Evolutionary conservation across 2,888 invertebrate species (phyloP), one percentile per base, ranked within the genome.

Genomic region (Bombylius major): DNA sequence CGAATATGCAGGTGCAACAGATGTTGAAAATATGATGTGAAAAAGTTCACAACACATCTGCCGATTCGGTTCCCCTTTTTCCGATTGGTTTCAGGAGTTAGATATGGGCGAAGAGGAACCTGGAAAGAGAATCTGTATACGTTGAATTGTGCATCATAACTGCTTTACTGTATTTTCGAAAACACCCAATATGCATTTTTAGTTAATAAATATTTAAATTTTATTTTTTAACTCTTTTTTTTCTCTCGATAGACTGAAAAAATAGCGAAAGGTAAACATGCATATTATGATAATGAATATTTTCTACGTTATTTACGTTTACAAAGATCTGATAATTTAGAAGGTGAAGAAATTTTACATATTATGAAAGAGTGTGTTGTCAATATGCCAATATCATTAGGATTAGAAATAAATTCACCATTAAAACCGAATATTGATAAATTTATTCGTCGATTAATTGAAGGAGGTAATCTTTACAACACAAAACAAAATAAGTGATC

Each of bases 281-380:
- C 89, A 0, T 87, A 89, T 64, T 92, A 88, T 62, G 90, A 90
- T 64, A 91, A 87, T 67, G 76, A 79, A 11, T 81, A 86, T 65
- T 85, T 81, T 63, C 71, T 91, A 5, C 82, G 82, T 60, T 79
- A 84, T 62, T 75, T 84, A 1, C 79, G 82, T 44, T 82, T 83
- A 1, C 78, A 78, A 60, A 73, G 80, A 48, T 81, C 81, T 63
- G 65, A 77, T 53, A 64, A 65, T 12, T 59, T 62, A 4, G 65
- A 65, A 7, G 75, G 75, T 50, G 62, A 62, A 5, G 62, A 66
- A 4, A 63, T 65, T 0, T 71, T 91, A 55, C 90, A 91, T 64
- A 86, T 91, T 11, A 91, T 91, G 90, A 76, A 77, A 4, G 84
- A 89, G 60, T 91, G 91, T 68, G 81, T 86, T 0, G 82, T 90